Conservation (phyloP, 2,113 vertebrate species). For the Pygoscelis antarcticus region DNA sequence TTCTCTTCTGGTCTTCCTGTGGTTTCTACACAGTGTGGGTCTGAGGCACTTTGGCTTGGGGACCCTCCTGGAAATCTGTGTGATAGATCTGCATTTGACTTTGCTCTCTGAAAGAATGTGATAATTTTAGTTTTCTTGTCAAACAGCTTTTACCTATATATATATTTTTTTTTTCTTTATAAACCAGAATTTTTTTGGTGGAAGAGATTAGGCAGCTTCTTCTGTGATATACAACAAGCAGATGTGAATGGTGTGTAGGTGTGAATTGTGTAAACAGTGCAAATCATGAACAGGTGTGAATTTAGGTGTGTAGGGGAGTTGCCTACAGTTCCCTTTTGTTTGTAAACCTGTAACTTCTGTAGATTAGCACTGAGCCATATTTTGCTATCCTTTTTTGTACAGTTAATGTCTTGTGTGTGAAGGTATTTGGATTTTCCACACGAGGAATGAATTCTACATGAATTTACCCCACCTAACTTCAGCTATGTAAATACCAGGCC, state of each 20-base stretch:
- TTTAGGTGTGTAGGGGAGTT: not conserved
- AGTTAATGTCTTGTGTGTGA: not conserved
- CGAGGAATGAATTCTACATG: not conserved
- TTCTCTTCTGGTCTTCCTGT: not conserved
- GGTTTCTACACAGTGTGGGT: not conserved
- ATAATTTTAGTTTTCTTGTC: not conserved
- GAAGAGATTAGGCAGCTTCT: not conserved
- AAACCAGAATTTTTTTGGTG: not conserved
- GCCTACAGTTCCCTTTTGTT: not conserved
- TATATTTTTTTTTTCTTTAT: not conserved
- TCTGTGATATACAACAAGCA: not conserved
- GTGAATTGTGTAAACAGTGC: not conserved
- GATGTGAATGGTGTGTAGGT: not conserved
- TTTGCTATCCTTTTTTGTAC: not conserved
- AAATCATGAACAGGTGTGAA: not conserved
- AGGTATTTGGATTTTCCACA: not conserved
- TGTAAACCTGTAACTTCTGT: not conserved
- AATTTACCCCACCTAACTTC: not conserved
- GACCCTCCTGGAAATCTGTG: not conserved
- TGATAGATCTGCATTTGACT: not conserved
- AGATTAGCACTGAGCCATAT: not conserved
- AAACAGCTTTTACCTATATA: not conserved
- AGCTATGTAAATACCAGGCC: not conserved
- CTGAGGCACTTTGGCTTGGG: not conserved
- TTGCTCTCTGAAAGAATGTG: not conserved